Evolutionary conservation across 1,140 invertebrate genomes (phyloP).

Genomic region (Dendrolimus punctatus): DNA sequence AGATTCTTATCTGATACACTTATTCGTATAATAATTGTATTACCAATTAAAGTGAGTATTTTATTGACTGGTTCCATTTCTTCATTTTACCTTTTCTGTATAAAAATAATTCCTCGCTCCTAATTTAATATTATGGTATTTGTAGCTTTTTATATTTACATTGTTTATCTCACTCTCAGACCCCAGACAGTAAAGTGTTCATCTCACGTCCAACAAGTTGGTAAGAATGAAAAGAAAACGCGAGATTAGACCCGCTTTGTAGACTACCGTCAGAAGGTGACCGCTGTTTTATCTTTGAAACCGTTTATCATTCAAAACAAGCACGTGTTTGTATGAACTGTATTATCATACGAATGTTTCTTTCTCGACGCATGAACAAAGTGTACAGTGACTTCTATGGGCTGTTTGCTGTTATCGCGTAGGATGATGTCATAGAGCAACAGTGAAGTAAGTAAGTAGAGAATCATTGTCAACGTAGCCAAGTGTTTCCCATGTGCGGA

Average conservation of each 20-base stretch:
- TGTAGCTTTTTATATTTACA: too few species aligned
- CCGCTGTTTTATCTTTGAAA: conserved; percentile 19
- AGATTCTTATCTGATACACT: too few species aligned
- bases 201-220: conserved; percentile 27
- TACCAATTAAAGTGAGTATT: too few species aligned
- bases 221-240: conserved; percentile 20
- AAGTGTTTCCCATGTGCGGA: too few species aligned
- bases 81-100: too few species aligned
- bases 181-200: conserved; percentile 36
- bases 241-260: conserved; percentile 20
- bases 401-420: neutral
- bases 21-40: too few species aligned
- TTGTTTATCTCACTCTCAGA: neutral
- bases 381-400: too few species aligned
- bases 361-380: neutral
- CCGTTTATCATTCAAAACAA: conserved; percentile 21
- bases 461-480: too few species aligned
- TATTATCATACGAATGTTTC: neutral
- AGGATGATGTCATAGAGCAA: conserved; percentile 7
- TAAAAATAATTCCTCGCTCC: too few species aligned
- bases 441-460: neutral
- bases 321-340: conserved; percentile 9
- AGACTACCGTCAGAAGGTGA: conserved; percentile 17
- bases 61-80: too few species aligned
- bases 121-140: too few species aligned